Conservation (phyloP, 1,140 invertebrate genomes). For the Nomia melanderi region DNA sequence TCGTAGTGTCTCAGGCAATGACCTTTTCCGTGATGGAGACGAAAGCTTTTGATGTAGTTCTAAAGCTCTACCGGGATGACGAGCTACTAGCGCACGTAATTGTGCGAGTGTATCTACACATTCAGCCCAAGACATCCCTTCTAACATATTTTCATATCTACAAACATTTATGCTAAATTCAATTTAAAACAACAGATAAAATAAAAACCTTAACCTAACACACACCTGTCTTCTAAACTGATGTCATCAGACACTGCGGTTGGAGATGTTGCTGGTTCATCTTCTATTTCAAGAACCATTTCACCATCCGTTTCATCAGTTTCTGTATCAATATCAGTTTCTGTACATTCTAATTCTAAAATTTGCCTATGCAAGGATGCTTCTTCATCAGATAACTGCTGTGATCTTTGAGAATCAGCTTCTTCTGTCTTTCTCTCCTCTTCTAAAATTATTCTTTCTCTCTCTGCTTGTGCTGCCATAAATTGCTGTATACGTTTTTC, state of each 20-base stretch:
- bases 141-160: slow-evolving; percentile 86
- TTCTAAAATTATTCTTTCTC: slow-evolving; percentile 78
- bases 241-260: slow-evolving; percentile 70
- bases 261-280: slow-evolving; percentile 69
- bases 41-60: slow-evolving; percentile 96
- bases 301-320: slow-evolving; percentile 90
- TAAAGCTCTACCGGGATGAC: slow-evolving; percentile 93
- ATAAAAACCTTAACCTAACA: slow-evolving; percentile 28
- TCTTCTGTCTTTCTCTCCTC: slow-evolving; percentile 81
- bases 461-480: slow-evolving; percentile 78
- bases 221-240: slow-evolving; percentile 76
- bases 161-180: slow-evolving; percentile 28
- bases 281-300: slow-evolving; percentile 83
- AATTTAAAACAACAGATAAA: background rate
- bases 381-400: slow-evolving; percentile 89
- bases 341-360: slow-evolving; percentile 88
- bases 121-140: slow-evolving; percentile 90
- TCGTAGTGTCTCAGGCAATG: slow-evolving; percentile 88
- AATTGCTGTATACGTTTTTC: slow-evolving; percentile 80
- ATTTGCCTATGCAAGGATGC: slow-evolving; percentile 91
- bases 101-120: slow-evolving; percentile 89
- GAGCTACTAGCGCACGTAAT: slow-evolving; percentile 87
- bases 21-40: slow-evolving; percentile 92
- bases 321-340: slow-evolving; percentile 91
- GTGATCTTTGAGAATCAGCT: slow-evolving; percentile 79